Conservation (phyloP, 1,140 invertebrate species). For the Drosophila ananassae region DNA sequence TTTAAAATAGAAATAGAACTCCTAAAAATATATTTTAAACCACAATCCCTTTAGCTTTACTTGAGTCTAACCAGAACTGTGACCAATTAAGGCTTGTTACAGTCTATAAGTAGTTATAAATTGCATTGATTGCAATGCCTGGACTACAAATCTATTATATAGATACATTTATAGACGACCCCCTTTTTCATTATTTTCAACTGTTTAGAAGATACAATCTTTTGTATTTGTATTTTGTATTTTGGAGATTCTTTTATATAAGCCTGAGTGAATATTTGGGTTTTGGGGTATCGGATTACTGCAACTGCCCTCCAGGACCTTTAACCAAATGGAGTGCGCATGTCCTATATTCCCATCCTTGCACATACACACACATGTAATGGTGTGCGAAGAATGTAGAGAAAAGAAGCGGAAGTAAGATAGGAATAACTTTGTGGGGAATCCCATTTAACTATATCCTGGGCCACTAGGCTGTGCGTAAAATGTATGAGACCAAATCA, state of each 20-base stretch:
- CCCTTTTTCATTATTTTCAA: not conserved
- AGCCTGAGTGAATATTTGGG: conserved; percentile 22
- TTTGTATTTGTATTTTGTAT: not conserved
- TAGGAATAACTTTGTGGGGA: conserved; percentile 20
- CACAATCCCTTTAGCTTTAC: no score
- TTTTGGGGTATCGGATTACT: conserved; percentile 29
- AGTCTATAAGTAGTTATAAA: conserved; percentile 30
- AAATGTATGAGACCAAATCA: not conserved
- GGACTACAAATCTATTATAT: conserved; percentile 7
- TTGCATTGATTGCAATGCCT: conserved; percentile 42
- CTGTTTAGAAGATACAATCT: conserved; percentile 20
- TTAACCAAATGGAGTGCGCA: conserved; percentile 67
- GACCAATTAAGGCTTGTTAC: conserved; percentile 17
- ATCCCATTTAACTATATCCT: conserved; percentile 5
- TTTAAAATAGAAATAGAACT: not conserved
- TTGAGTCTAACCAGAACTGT: not conserved
- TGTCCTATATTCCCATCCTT: conserved; percentile 58
- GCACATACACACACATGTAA: conserved; percentile 43
- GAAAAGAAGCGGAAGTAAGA: conserved; percentile 3
- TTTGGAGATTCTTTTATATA: conserved; percentile 52
- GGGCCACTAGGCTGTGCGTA: not conserved
- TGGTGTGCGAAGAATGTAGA: conserved; percentile 1
- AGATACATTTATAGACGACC: not conserved
- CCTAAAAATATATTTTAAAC: no score
- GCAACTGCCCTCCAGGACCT: conserved; percentile 54